Evolutionary conservation across 1,140 invertebrate species (phyloP).

Genomic region (Whitmania pigra): DNA sequence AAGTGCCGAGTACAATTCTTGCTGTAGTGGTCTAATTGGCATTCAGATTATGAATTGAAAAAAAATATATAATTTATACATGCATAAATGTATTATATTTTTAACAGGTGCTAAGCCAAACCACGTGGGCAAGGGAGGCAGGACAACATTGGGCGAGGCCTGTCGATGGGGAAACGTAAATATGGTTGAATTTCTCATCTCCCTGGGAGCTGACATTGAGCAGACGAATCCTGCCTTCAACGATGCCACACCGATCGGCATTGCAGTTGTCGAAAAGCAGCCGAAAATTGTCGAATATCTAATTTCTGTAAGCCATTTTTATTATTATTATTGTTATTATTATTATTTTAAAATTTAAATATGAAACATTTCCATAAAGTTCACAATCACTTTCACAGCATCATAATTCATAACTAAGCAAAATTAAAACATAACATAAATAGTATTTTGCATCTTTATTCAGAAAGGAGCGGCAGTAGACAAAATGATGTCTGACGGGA

Average conservation of each 20-base stretch:
- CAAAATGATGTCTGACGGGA: slow-evolving; percentile 20
- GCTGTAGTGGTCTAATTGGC: too few species aligned
- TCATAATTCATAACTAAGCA: neutral
- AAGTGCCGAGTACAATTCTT: too few species aligned
- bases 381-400: neutral
- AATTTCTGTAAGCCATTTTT: slow-evolving; percentile 8
- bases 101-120: slow-evolving; percentile 22
- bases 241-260: slow-evolving; percentile 19
- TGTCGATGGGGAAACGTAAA: slow-evolving; percentile 16
- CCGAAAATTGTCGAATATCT: slow-evolving; percentile 19
- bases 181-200: slow-evolving; percentile 21
- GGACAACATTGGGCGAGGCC: slow-evolving; percentile 19
- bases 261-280: slow-evolving; percentile 12
- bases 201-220: slow-evolving; percentile 16
- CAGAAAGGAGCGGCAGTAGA: slow-evolving; percentile 25
- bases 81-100: too few species aligned
- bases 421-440: neutral
- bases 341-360: too few species aligned
- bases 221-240: slow-evolving; percentile 16
- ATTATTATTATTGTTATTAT: too few species aligned
- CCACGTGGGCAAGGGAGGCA: slow-evolving; percentile 14
- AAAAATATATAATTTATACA: too few species aligned
- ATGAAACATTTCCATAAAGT: too few species aligned
- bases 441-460: neutral
- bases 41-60: too few species aligned